Base-by-base conservation (phyloP, 2,888 invertebrate genomes). In the Acholoe squamosa region DNA sequence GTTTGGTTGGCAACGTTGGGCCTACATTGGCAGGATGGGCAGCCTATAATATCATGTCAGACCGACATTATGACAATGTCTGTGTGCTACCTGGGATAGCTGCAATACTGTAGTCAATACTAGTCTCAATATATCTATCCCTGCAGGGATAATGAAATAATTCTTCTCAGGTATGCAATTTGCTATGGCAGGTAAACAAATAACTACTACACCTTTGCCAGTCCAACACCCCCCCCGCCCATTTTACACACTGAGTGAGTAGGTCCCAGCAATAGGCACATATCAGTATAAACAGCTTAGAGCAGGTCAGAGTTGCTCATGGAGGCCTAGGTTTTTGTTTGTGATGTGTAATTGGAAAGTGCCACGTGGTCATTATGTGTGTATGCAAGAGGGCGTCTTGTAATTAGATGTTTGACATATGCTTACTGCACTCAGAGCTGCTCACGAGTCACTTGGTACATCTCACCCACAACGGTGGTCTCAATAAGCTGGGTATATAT, bases 381-480 rank as follows among this genome's bases (percentile, higher is more conserved):
- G 33, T 80, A 80, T 80, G 80, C 33, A 80, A 80, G 80, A 34
- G 19, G 80, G 43, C 25, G 34, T n/a, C 80, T 19, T 22, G 80
- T 80, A 80, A 80, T 80, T 80, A 43, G 80, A 80, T 80, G 80
- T 80, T 80, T 80, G 80, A 80, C 80, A 43, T 80, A 80, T 80
- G 80, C 16, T 28, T 71, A 25, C 14, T n/a, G 71, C 14, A 25
- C 28, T 28, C 14, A 14, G 71, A 28, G 71, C 34, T 80, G 80
- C 80, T 80, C 80, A 43, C 61, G 61, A 28, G 25, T 71, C 7
- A 71, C 71, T 14, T 1, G 14, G 71, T 71, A 3, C 25, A n/a
- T 5, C 28, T 71, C 71, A 28, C 5, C 61, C 61, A 61, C 61
- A 61, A 10, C 61, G n/a, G 71, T 28, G 31, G 71, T 28, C 71